Evolutionary conservation across 2,888 invertebrate species (phyloP).

Genomic region (Anoplius nigerrimus): DNA sequence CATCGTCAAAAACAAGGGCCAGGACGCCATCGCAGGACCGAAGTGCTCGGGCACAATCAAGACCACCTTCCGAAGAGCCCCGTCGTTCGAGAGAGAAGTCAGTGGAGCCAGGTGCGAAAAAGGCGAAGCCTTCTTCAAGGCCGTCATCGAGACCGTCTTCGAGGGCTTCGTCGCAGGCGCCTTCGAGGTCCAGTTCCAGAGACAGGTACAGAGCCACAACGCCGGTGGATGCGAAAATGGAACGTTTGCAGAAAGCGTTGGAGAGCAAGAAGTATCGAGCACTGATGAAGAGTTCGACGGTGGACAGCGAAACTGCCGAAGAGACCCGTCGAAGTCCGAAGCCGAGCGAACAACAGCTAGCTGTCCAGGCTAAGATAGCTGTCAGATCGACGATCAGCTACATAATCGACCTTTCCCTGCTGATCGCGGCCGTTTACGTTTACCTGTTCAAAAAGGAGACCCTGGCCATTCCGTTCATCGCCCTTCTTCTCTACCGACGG

Average conservation of each 20-base stretch:
- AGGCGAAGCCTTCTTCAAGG: slow-evolving; percentile 56
- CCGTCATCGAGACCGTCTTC: slow-evolving; percentile 61
- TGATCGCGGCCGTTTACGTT: slow-evolving; percentile 87
- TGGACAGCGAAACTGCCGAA: slow-evolving; percentile 29
- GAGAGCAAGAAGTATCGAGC: slow-evolving; percentile 54
- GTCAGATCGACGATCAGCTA: slow-evolving; percentile 84
- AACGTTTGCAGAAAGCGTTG: slow-evolving; percentile 62
- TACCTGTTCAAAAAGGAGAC: slow-evolving; percentile 88
- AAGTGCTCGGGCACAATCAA: slow-evolving; percentile 37
- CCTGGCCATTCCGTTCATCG: slow-evolving; percentile 86
- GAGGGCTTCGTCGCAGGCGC: slow-evolving; percentile 59
- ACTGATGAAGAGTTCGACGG: slow-evolving; percentile 29
- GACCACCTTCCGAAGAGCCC: slow-evolving; percentile 45
- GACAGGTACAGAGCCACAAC: slow-evolving; percentile 62
- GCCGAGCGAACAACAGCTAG: slow-evolving; percentile 75
- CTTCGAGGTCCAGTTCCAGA: slow-evolving; percentile 64
- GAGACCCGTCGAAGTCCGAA: slow-evolving; percentile 32
- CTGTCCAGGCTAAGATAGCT: slow-evolving; percentile 81
- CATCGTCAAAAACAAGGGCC: slow-evolving; percentile 60
- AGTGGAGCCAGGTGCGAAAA: slow-evolving; percentile 30
- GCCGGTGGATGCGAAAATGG: slow-evolving; percentile 72
- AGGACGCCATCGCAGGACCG: slow-evolving; percentile 52
- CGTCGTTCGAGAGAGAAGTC: slow-evolving; percentile 40
- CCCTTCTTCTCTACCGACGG: slow-evolving; percentile 86
- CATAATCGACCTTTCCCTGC: slow-evolving; percentile 84